phyloP scores from a whole-genome alignment of 92 coral and sea anemone genomes.

The Meandrina meandrites region DNA sequence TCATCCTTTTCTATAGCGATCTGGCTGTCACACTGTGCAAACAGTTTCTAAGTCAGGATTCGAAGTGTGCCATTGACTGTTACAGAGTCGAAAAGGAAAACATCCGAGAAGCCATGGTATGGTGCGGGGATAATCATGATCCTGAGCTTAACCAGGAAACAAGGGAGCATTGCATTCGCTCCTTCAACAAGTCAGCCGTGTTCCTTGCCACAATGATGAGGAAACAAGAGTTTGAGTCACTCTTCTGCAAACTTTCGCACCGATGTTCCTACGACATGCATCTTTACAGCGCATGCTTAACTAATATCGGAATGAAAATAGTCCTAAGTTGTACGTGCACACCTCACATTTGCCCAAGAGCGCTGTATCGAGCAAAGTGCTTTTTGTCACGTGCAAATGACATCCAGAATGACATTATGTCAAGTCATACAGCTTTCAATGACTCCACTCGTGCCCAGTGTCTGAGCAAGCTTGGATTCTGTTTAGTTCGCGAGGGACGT shows the following conservation, averaged over 20 bases:
- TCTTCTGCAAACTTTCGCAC: conserved; percentile 48
- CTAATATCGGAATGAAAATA: conserved; percentile 45
- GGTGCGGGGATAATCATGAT: conserved; percentile 45
- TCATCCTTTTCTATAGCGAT: conserved; percentile 30
- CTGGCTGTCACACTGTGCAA: conserved; percentile 13
- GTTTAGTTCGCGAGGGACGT: conserved; percentile 35
- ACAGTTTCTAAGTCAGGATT: conserved; percentile 45
- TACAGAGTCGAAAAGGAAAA: conserved; percentile 56
- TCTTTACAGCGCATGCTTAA: conserved; percentile 48
- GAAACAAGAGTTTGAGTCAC: conserved; percentile 38
- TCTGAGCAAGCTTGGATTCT: conserved; percentile 51
- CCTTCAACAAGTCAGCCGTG: conserved; percentile 44
- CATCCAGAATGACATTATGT: background rate
- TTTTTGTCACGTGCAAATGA: conserved; percentile 37
- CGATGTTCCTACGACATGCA: conserved; percentile 23
- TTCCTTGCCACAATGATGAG: conserved; percentile 59
- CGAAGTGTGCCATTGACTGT: conserved; percentile 35
- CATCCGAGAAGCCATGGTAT: conserved; percentile 51
- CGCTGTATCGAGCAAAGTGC: conserved; percentile 34
- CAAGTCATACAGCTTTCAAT: background rate
- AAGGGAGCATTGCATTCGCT: conserved; percentile 36
- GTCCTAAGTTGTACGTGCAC: conserved; percentile 46
- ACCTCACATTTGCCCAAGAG: conserved; percentile 36
- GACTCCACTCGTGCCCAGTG: conserved; percentile 36
- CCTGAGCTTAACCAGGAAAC: background rate